phyloP scores from a whole-genome alignment of 2,113 vertebrate genomes.

The Callionymus lyra region DNA sequence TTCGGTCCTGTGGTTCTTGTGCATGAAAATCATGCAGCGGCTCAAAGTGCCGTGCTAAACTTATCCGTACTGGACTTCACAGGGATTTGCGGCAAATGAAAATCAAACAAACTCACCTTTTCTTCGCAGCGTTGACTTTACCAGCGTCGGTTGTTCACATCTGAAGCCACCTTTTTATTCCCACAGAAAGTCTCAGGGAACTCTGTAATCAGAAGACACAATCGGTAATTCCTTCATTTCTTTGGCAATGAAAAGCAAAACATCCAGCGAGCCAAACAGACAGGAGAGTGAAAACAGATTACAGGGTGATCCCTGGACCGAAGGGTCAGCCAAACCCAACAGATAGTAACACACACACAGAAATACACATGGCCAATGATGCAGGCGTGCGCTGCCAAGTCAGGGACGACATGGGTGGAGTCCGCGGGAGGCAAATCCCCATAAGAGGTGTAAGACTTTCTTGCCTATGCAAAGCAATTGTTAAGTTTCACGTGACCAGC shows the following conservation, averaged over 20 bases:
- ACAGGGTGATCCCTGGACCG: slow-evolving; percentile 5
- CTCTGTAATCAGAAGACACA: slow-evolving; percentile 42
- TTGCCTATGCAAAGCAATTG: slow-evolving; percentile 33
- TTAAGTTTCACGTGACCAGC: slow-evolving; percentile 54
- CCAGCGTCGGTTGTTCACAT: slow-evolving; percentile 5
- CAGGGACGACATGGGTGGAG: slow-evolving; percentile 39
- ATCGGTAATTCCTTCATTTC: slow-evolving; percentile 14
- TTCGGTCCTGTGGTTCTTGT: too few relatives aligned
- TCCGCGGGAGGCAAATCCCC: slow-evolving; percentile 29
- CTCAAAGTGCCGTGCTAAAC: too few relatives aligned
- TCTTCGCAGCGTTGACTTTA: too few relatives aligned
- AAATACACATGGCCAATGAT: slow-evolving; percentile 42
- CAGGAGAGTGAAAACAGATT: slow-evolving; percentile 7
- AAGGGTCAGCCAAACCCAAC: slow-evolving; percentile 21
- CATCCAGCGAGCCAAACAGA: slow-evolving; percentile 1
- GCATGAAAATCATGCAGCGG: too few relatives aligned
- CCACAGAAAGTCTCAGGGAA: slow-evolving; percentile 10
- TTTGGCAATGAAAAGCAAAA: slow-evolving; percentile 11
- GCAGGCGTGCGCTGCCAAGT: slow-evolving; percentile 32
- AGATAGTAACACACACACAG: slow-evolving; percentile 8
- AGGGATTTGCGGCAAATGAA: too few relatives aligned
- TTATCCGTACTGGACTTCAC: too few relatives aligned
- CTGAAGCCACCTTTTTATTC: slow-evolving; percentile 24
- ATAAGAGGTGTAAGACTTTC: slow-evolving; percentile 25
- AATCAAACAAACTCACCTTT: too few relatives aligned